These are phyloP conservation scores for Formicarius rufipectus DNA, from an alignment of 2,113 vertebrate species.

Conservation along the genomic window DNA sequence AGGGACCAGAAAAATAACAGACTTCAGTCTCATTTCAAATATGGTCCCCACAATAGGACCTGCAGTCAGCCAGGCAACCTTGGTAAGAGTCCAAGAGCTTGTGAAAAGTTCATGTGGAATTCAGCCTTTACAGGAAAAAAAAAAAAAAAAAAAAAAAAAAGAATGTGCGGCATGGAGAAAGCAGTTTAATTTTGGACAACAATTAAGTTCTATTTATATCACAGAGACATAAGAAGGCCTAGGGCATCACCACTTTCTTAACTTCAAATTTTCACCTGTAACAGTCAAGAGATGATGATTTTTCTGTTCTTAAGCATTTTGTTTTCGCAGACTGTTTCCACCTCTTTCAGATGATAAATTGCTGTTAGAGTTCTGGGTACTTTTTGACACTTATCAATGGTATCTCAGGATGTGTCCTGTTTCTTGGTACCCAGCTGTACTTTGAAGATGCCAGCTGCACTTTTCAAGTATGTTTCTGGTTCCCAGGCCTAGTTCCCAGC, in stretches of 20 bases:
- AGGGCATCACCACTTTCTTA: neutral
- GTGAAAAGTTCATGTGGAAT: neutral
- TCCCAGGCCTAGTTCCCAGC: neutral
- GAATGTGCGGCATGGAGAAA: rapidly evolving
- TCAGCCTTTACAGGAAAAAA: neutral
- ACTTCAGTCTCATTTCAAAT: neutral
- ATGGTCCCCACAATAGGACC: neutral
- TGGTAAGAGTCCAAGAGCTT: neutral
- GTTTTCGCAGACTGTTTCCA: neutral
- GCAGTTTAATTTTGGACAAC: neutral
- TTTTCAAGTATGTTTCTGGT: neutral
- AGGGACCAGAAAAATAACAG: neutral
- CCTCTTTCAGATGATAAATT: neutral
- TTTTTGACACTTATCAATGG: rapidly evolving
- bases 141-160: neutral
- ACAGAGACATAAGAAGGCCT: neutral
- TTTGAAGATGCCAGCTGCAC: neutral
- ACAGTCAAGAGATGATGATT: neutral
- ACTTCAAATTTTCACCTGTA: neutral
- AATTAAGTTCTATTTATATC: neutral
- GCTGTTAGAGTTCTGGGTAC: neutral
- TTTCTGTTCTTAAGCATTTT: neutral
- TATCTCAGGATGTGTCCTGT: neutral
- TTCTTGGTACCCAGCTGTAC: neutral
- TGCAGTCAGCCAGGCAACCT: neutral